These are phyloP conservation scores for Gracilinanus agilis DNA, from an alignment of 2,113 vertebrate genomes.

Conservation along the genomic window DNA sequence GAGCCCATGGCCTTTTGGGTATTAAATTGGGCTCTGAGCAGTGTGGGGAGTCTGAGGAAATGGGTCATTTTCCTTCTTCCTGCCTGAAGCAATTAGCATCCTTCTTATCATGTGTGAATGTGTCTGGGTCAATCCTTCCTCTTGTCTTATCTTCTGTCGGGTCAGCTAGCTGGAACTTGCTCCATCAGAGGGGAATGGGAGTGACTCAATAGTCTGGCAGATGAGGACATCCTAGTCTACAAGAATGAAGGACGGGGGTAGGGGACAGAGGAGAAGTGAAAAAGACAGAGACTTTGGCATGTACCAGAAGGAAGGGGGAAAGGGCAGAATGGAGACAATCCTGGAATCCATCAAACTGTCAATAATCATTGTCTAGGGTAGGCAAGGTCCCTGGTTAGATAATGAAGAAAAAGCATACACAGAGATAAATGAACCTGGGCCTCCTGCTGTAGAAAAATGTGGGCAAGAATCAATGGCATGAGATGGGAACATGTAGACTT, in stretches of 20 bases:
- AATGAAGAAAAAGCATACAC: not conserved
- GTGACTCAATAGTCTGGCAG: not conserved
- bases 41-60: not conserved
- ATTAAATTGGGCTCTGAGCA: not conserved
- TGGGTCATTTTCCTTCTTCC: not conserved
- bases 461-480: not conserved
- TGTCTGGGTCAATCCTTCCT: not conserved
- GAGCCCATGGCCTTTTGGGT: not conserved
- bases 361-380: not conserved
- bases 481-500: not conserved
- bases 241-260: too few species aligned
- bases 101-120: fast-evolving
- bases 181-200: not conserved
- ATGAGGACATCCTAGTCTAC: not conserved
- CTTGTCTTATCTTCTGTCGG: not conserved
- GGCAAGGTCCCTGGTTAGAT: not conserved
- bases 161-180: not conserved
- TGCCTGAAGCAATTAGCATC: not conserved
- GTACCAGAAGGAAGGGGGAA: not conserved
- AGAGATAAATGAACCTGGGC: not conserved
- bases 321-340: not conserved
- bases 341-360: not conserved
- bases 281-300: not conserved
- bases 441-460: not conserved
- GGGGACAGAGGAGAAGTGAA: not conserved